Conservation (phyloP, 2,113 vertebrate genomes). For the Ariopsis seemanni region DNA sequence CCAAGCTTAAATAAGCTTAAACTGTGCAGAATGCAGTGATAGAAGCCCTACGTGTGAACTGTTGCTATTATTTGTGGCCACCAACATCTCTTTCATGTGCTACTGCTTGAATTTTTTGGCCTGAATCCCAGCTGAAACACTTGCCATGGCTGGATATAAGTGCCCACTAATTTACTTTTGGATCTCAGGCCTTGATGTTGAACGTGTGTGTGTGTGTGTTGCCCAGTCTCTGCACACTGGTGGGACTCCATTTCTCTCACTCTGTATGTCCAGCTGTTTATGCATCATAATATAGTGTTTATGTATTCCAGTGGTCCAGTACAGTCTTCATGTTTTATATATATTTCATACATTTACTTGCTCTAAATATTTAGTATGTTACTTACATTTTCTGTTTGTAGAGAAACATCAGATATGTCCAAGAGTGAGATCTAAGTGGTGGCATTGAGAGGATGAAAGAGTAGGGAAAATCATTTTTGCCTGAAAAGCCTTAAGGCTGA, state of each 20-base stretch:
- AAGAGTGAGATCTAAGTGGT: slow-evolving; percentile 43
- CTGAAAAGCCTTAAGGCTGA: slow-evolving; percentile 34
- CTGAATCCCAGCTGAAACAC: slow-evolving; percentile 63
- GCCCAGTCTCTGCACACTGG: slow-evolving; percentile 24
- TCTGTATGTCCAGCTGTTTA: slow-evolving; percentile 38
- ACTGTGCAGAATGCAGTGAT: not conserved
- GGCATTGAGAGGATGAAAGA: slow-evolving; percentile 47
- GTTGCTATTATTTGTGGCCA: slow-evolving; percentile 39
- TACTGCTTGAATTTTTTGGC: slow-evolving; percentile 64
- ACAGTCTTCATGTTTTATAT: slow-evolving; percentile 40
- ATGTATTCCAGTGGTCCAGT: slow-evolving; percentile 29
- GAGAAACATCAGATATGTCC: slow-evolving; percentile 49
- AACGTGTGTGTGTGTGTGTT: slow-evolving; percentile 39
- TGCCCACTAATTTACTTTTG: slow-evolving; percentile 70
- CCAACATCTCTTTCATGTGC: slow-evolving; percentile 68
- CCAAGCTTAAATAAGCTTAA: slow-evolving; percentile 13
- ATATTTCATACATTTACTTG: slow-evolving; percentile 52
- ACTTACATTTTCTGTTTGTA: slow-evolving; percentile 57
- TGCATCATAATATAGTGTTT: slow-evolving; percentile 28
- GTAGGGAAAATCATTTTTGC: slow-evolving; percentile 34
- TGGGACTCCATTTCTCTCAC: slow-evolving; percentile 18
- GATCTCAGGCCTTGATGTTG: slow-evolving; percentile 56
- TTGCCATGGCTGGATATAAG: slow-evolving; percentile 68
- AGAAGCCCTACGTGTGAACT: slow-evolving; percentile 33
- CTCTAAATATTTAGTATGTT: slow-evolving; percentile 51